phyloP scores from a whole-genome alignment of 1,140 invertebrate species.

The Orchestia grillus region DNA sequence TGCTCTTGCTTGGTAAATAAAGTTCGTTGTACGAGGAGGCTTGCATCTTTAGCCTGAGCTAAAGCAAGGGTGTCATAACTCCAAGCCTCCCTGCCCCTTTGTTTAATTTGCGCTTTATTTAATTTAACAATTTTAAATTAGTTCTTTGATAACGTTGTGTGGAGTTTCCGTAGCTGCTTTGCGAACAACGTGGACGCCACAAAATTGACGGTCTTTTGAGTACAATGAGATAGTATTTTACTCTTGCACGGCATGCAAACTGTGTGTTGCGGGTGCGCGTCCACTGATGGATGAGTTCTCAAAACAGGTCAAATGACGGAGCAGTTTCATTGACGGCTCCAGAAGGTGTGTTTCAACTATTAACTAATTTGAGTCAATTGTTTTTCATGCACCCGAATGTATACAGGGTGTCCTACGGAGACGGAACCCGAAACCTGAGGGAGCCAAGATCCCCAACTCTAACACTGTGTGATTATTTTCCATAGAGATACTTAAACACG shows the following conservation, averaged over 20 bases:
- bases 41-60: background rate
- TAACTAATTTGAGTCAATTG: no score
- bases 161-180: background rate
- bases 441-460: no score
- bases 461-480: no score
- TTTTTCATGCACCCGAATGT: no score
- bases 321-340: no score
- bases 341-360: no score
- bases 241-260: background rate
- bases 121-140: background rate
- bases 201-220: background rate
- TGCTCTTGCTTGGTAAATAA: background rate
- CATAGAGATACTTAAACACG: no score
- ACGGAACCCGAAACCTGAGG: no score
- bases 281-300: background rate
- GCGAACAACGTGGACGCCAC: background rate
- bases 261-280: background rate
- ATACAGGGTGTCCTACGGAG: background rate
- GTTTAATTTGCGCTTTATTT: background rate
- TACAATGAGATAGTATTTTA: background rate
- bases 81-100: background rate
- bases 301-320: no score
- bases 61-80: background rate
- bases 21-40: background rate
- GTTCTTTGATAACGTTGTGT: background rate